Evolutionary conservation across 2,888 invertebrate genomes (phyloP).

Genomic region (Clanis bilineata): DNA sequence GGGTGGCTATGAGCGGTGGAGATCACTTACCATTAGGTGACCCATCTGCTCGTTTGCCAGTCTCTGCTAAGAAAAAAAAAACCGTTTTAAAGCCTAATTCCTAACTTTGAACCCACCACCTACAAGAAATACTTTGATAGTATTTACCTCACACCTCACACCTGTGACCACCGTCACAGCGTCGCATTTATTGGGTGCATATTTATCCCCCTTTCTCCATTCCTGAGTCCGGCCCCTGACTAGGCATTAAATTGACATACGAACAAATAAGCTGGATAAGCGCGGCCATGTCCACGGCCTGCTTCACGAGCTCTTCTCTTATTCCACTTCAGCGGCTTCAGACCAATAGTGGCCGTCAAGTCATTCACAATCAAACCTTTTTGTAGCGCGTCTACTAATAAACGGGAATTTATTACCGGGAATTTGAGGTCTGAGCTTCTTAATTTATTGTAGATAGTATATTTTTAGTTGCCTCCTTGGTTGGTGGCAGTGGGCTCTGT

Average conservation of each 20-base stretch:
- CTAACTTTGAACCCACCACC: no score
- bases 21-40: no score
- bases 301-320: constrained; percentile 53
- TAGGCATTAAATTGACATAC: constrained; percentile 29
- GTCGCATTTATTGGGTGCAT: no score
- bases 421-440: not conserved
- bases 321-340: constrained; percentile 30
- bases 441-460: not conserved
- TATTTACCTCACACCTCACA: no score
- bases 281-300: constrained; percentile 44
- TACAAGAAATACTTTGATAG: no score
- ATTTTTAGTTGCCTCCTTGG: no score
- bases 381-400: not conserved
- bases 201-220: not conserved
- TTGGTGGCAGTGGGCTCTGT: no score
- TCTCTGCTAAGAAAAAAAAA: no score
- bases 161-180: no score
- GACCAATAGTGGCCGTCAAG: not conserved
- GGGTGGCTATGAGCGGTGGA: no score
- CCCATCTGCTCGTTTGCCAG: no score
- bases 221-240: constrained; percentile 40
- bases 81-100: no score
- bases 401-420: not conserved
- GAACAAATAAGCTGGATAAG: constrained; percentile 54
- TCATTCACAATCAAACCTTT: constrained; percentile 8